Percentiles rank a stretch among this genome's conserved stretches.
Evolutionary conservation across 1,140 invertebrate genomes (phyloP).

Genomic region (Ladona fulva): DNA sequence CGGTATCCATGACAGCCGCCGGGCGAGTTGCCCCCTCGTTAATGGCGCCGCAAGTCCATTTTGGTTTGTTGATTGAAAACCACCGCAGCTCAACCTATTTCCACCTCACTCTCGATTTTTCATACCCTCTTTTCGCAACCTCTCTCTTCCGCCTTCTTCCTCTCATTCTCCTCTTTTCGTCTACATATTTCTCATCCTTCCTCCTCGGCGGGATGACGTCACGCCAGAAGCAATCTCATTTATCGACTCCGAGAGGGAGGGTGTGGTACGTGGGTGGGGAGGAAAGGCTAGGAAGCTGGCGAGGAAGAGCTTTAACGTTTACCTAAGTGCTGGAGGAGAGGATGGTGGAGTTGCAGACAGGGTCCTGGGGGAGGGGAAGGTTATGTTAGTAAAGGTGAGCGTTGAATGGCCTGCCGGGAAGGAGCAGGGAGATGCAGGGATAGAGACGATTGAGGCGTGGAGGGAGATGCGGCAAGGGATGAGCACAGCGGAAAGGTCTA

Average conservation of each 20-base stretch:
- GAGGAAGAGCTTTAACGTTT: background rate
- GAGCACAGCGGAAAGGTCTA: too few relatives aligned
- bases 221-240: background rate
- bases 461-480: too few relatives aligned
- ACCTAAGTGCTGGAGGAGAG: background rate
- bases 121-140: background rate
- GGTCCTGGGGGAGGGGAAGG: too few relatives aligned
- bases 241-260: background rate
- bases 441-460: too few relatives aligned
- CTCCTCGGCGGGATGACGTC: background rate
- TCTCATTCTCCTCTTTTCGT: too few relatives aligned
- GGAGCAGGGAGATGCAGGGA: too few relatives aligned
- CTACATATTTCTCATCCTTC: too few relatives aligned
- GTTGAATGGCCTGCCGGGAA: too few relatives aligned
- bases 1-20: too few relatives aligned
- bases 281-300: too few relatives aligned
- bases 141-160: background rate
- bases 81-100: background rate
- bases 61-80: background rate
- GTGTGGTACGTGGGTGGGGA: background rate
- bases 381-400: too few relatives aligned
- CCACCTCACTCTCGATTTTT: too few relatives aligned
- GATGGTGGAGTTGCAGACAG: background rate
- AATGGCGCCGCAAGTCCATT: background rate
- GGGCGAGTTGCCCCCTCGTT: background rate